A percentile compares a stretch with the other conserved stretches of the same genome.
Evolutionary conservation across 2,113 vertebrate species (phyloP).

Genomic region (Camelus bactrianus): DNA sequence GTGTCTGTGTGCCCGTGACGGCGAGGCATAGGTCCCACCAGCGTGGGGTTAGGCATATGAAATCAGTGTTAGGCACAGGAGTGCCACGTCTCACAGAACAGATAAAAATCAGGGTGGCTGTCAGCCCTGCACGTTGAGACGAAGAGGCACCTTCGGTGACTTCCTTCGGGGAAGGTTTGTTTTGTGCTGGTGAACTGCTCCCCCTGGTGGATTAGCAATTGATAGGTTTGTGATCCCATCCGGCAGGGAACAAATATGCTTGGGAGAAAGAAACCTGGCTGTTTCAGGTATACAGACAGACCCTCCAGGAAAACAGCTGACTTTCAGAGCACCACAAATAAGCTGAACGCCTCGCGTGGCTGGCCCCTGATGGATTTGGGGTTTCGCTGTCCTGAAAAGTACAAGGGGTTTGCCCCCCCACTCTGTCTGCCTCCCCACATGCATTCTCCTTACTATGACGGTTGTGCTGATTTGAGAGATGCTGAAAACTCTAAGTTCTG

Average conservation of each 20-base stretch:
- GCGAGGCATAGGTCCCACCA: conserved; percentile 29
- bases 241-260: accelerated
- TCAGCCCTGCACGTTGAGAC: conserved; percentile 86
- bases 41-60: conserved; percentile 77
- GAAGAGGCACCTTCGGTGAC: conserved; percentile 79
- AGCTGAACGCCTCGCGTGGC: neutral
- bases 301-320: conserved; percentile 4
- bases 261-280: conserved; percentile 9
- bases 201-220: conserved; percentile 87
- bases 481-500: neutral
- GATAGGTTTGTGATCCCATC: neutral
- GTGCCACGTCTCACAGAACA: conserved; percentile 82
- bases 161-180: conserved; percentile 70
- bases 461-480: conserved; percentile 3
- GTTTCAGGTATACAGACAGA: conserved; percentile 36
- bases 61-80: conserved; percentile 84
- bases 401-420: neutral
- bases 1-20: neutral
- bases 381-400: neutral
- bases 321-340: conserved; percentile 56
- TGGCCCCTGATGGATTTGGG: neutral
- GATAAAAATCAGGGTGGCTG: conserved; percentile 86
- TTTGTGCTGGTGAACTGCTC: conserved; percentile 90
- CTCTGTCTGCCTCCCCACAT: neutral
- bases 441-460: conserved; percentile 55